Conservation (phyloP, 1,140 invertebrate genomes). For the Leptoteleia sp. region DNA sequence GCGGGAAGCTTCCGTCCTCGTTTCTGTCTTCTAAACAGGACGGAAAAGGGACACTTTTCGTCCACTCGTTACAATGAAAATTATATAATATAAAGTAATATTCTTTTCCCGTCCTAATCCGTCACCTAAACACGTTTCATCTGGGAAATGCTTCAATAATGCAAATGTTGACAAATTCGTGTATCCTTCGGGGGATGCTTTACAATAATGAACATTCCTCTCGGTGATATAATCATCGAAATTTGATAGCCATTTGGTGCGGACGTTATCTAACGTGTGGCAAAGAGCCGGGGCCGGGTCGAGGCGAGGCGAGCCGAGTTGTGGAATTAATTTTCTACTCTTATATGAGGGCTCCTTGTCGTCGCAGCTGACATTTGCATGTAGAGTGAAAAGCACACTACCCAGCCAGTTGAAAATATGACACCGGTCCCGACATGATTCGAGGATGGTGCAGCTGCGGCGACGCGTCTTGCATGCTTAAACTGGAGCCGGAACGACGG, state of each 20-base stretch:
- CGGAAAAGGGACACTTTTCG: too few relatives aligned
- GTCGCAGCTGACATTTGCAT: slow-evolving; percentile 58
- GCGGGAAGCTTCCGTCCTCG: too few relatives aligned
- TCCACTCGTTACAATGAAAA: too few relatives aligned
- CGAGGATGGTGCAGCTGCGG: slow-evolving; percentile 39
- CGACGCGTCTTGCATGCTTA: slow-evolving; percentile 39
- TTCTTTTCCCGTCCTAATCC: too few relatives aligned
- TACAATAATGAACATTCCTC: slow-evolving; percentile 17
- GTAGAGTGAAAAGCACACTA: slow-evolving; percentile 59
- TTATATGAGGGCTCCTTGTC: slow-evolving; percentile 27
- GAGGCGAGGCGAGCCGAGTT: slow-evolving; percentile 20
- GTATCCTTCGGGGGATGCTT: background rate
- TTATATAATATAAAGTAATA: too few relatives aligned
- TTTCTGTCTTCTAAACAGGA: too few relatives aligned
- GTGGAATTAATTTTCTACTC: slow-evolving; percentile 57
- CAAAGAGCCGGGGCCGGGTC: background rate
- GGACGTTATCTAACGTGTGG: background rate
- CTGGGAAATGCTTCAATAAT: too few relatives aligned
- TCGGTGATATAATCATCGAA: slow-evolving; percentile 25
- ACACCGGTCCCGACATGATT: slow-evolving; percentile 56
- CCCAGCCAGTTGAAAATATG: slow-evolving; percentile 50
- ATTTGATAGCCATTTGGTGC: slow-evolving; percentile 39
- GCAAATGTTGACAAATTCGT: too few relatives aligned
- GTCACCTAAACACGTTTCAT: too few relatives aligned
- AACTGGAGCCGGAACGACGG: slow-evolving; percentile 24